Conservation (phyloP, 2,113 vertebrate genomes). For the Heloderma charlesbogerti region DNA sequence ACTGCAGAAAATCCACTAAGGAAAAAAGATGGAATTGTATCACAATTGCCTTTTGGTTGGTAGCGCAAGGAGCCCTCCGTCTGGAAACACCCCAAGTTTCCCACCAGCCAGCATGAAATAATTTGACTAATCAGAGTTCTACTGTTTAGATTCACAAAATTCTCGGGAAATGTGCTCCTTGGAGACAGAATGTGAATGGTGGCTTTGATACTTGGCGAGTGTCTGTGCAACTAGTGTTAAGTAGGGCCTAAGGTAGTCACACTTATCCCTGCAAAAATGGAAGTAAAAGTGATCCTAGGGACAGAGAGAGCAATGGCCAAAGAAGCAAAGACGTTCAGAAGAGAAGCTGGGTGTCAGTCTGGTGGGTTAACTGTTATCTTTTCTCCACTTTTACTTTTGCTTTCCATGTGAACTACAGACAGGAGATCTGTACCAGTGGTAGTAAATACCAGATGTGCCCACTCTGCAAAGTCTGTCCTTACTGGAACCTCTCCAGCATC, state of each 20-base stretch:
- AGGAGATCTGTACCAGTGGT: conserved; percentile 58
- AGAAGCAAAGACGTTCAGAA: neutral
- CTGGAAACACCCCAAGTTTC: neutral
- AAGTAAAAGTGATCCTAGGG: neutral
- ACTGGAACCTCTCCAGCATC: conserved; percentile 74
- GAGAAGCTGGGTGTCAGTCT: neutral
- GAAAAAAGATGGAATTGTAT: too few relatives aligned
- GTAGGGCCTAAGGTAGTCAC: neutral
- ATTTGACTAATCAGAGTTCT: neutral
- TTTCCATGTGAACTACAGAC: conserved; percentile 33
- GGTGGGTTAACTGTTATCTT: neutral
- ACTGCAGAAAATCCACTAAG: too few relatives aligned
- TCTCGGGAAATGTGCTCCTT: neutral
- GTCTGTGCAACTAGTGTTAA: neutral
- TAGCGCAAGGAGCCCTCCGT: too few relatives aligned
- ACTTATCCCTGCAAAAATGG: neutral
- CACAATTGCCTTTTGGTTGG: too few relatives aligned
- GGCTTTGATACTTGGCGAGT: neutral
- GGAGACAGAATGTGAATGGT: neutral
- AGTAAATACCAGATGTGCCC: conserved; percentile 67
- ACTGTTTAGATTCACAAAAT: neutral
- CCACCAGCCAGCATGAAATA: neutral
- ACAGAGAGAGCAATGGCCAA: neutral
- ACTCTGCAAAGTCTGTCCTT: conserved; percentile 68
- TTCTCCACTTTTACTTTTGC: too few relatives aligned